Base-by-base conservation (phyloP, 2,888 invertebrate species). In the Hirtodrosophila trivittata region DNA sequence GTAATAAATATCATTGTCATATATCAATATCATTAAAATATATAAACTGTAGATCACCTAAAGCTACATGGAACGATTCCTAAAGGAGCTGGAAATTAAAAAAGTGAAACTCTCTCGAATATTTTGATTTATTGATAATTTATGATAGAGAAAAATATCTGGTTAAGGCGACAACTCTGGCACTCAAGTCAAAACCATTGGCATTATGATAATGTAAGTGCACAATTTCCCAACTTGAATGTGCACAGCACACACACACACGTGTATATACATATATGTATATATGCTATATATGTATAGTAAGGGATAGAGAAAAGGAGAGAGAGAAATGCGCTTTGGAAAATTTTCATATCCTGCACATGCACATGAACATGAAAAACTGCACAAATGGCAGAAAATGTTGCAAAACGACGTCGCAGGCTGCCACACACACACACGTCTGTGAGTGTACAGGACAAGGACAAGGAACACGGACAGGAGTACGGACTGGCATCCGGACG, bases 181-280 rank as follows among this genome's bases (percentile, higher is more conserved):
- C 71, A 33, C 65, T 68, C 69, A 75, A 82, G 85, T 76, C 80
- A 80, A 77, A 84, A 66, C 56, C 77, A 77, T 84, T 86, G 82
- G 76, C 73, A 87, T 86, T 87, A 86, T 87, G 85, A 87, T 86
- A 86, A 86, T 85, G 81, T 85, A 78, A 85, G 85, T 86, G 81
- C 87, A 75, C 84, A 73, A 82, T 86, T 82, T 84, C 58, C 66
- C 75, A 85, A 80, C 80, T 86, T 70, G 65, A 77, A 77, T 81
- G 71, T 59, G 58, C 63, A 54, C 8, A 35, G 21, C 46, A 46
- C 57, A 62, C 63, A 63, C 51, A 52, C 41, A 67, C 43, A 10
- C 42, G 35, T 10, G 16, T 25, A 47, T 37, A n/a, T 28, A 62
- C 26, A 51, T 10, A 41, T 30, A 35, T 32, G 28, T 14, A 2